Conservation (phyloP, 2,888 invertebrate species). For the Lycia hirtaria region DNA sequence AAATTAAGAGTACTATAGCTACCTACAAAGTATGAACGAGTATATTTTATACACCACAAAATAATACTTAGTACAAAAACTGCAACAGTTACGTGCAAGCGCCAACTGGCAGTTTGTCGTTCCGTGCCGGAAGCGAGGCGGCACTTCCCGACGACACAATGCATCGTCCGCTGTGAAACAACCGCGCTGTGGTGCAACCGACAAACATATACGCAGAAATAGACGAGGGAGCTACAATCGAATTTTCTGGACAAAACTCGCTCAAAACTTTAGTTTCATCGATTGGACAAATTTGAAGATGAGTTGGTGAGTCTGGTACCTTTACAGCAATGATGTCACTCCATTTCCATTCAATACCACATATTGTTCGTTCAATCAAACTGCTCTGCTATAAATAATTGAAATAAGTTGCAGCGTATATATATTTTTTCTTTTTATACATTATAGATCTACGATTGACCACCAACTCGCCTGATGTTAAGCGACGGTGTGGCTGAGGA, state of each 20-base stretch:
- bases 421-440: no score
- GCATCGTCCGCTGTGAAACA: constrained; percentile 48
- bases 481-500: no score
- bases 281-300: not conserved
- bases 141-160: constrained; percentile 58
- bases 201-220: not conserved
- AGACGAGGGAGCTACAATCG: not conserved
- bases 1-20: no score
- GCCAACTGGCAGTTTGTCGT: constrained; percentile 9
- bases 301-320: constrained; percentile 27
- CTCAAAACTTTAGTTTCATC: not conserved
- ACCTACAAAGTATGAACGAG: no score
- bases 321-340: constrained; percentile 48
- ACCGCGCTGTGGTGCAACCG: constrained; percentile 47
- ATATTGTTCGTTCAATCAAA: constrained; percentile 30
- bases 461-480: no score
- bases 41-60: no score
- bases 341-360: constrained; percentile 42
- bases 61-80: constrained; percentile 9
- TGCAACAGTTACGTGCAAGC: constrained; percentile 6
- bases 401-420: no score
- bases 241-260: not conserved
- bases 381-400: not conserved
- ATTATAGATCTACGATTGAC: no score
- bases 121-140: constrained; percentile 63